Evolutionary conservation across 2,113 vertebrate species (phyloP).

Genomic region (Dinomys branickii): DNA sequence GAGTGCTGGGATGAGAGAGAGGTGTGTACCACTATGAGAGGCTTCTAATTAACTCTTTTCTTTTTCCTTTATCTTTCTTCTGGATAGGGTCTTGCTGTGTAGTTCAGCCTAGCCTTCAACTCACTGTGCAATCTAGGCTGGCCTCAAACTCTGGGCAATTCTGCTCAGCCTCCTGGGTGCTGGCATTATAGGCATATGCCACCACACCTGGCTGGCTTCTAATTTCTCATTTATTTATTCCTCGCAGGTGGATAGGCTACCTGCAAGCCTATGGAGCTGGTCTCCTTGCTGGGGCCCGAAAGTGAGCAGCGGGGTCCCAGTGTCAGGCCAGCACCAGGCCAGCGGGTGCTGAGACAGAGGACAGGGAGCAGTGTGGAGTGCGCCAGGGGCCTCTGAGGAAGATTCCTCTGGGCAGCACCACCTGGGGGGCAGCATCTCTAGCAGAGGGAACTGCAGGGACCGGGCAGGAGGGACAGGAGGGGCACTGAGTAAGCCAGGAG

Average conservation of each 20-base stretch:
- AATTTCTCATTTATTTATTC: background rate
- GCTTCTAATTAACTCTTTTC: background rate
- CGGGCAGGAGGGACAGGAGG: too few species aligned
- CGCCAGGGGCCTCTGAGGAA: background rate
- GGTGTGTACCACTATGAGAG: too few species aligned
- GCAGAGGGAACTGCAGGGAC: background rate
- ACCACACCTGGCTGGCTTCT: background rate
- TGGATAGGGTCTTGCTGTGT: background rate
- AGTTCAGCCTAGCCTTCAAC: background rate
- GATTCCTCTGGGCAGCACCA: background rate
- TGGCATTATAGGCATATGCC: background rate
- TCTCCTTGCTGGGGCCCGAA: too few species aligned
- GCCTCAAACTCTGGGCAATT: background rate
- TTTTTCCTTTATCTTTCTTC: background rate
- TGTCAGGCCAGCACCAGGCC: fast-evolving
- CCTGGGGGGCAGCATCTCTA: background rate
- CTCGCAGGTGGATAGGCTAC: background rate
- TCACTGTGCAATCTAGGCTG: background rate
- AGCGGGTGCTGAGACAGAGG: background rate
- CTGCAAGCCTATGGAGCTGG: too few species aligned
- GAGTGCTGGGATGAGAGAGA: background rate
- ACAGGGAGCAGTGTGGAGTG: background rate
- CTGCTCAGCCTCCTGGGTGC: background rate
- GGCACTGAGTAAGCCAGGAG: too few species aligned
- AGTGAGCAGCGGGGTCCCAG: too few species aligned